These are phyloP conservation scores for Uria lomvia DNA, from an alignment of 2,113 vertebrate genomes.

Conservation along the genomic window DNA sequence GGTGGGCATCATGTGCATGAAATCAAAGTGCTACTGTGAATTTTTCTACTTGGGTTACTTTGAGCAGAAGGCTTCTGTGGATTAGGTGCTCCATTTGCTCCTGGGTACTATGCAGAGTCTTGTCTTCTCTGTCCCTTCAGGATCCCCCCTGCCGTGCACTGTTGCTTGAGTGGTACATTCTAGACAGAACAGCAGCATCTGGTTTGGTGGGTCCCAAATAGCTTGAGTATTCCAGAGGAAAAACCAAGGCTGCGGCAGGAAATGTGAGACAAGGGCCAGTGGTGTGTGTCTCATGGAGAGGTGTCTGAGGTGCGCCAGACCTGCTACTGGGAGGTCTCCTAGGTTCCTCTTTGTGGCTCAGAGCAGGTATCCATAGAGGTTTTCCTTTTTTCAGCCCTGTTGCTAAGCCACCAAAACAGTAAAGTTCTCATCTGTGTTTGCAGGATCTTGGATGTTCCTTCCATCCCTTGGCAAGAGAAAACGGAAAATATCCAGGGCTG, in stretches of 20 bases:
- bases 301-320: neutral
- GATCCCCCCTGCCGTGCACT: neutral
- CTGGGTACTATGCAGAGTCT: neutral
- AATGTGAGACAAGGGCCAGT: neutral
- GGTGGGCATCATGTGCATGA: neutral
- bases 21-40: neutral
- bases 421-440: neutral
- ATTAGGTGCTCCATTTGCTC: neutral
- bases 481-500: neutral
- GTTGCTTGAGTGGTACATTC: neutral
- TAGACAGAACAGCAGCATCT: neutral
- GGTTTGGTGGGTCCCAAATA: neutral
- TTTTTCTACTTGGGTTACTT: neutral
- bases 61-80: neutral
- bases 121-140: neutral
- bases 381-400: neutral
- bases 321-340: neutral
- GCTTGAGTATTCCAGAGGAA: neutral
- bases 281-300: neutral
- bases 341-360: neutral
- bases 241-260: neutral
- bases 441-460: neutral
- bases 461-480: neutral
- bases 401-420: neutral
- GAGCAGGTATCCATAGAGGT: neutral